A percentile compares a stretch with the other conserved stretches of the same genome.
phyloP scores from a whole-genome alignment of 92 coral and sea anemone species.

The Actinostola sp. region DNA sequence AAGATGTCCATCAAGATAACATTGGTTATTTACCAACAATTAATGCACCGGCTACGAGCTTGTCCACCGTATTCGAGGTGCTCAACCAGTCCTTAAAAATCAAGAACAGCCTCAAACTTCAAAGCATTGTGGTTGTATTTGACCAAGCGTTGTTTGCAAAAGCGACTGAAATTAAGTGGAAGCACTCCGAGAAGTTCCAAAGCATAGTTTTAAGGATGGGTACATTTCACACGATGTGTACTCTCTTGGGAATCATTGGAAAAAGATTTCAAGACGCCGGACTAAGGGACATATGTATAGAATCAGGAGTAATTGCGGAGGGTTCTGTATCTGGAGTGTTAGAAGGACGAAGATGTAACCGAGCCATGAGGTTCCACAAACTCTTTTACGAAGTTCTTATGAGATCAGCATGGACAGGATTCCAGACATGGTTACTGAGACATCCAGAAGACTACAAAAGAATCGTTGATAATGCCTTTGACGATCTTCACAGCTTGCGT shows the following conservation, averaged over 20 bases:
- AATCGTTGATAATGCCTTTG: constrained; percentile 6
- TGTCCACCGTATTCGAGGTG: constrained; percentile 58
- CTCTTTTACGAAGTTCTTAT: constrained; percentile 49
- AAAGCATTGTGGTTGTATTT: constrained; percentile 43
- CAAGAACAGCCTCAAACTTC: constrained; percentile 44
- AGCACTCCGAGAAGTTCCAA: constrained; percentile 27
- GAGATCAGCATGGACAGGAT: constrained; percentile 40
- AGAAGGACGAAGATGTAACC: constrained; percentile 48
- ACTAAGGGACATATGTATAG: constrained; percentile 42
- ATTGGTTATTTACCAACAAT: constrained; percentile 65
- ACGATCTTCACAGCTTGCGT: constrained; percentile 16
- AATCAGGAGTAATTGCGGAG: constrained; percentile 46
- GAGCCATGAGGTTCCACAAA: constrained; percentile 51
- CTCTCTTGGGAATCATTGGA: constrained; percentile 54
- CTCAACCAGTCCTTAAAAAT: constrained; percentile 32
- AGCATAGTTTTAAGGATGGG: constrained; percentile 44
- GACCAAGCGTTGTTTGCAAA: constrained; percentile 73
- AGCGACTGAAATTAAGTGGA: constrained; percentile 69
- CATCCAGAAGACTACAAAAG: constrained; percentile 14
- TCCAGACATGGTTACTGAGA: constrained; percentile 30
- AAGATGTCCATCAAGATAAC: constrained; percentile 46
- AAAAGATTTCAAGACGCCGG: constrained; percentile 68
- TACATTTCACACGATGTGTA: constrained; percentile 48
- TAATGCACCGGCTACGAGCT: constrained; percentile 41
- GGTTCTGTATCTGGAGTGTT: constrained; percentile 43